Evolutionary conservation across 64 coral and sea anemone genomes (phyloP).

Genomic region (Pachyseris speciosa): DNA sequence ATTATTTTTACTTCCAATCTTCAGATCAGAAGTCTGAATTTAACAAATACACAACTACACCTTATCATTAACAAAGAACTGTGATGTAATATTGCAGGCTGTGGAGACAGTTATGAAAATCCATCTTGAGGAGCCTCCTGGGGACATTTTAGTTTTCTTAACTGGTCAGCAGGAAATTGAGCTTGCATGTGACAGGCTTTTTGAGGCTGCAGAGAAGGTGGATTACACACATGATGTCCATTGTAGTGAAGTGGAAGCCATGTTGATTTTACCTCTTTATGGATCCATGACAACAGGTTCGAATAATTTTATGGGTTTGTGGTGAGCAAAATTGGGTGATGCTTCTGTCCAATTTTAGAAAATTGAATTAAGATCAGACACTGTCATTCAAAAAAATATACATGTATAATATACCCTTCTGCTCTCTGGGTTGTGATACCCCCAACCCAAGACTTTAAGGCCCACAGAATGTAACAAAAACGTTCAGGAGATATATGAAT

Average conservation of each 20-base stretch:
- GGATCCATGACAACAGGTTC: conserved; percentile 94
- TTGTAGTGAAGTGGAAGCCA: conserved; percentile 66
- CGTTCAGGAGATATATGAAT: no score
- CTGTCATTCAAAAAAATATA: no score
- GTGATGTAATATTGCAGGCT: conserved; percentile 30
- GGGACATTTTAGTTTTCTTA: conserved; percentile 84
- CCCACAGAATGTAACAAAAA: no score
- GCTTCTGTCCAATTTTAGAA: no score
- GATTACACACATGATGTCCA: conserved; percentile 90
- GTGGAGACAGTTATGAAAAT: conserved; percentile 87
- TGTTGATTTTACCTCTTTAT: conserved; percentile 87
- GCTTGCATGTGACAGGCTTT: conserved; percentile 86
- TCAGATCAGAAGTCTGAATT: no score
- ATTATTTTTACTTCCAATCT: no score
- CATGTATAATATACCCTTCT: no score
- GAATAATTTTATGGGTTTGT: not conserved
- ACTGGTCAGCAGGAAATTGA: conserved; percentile 97
- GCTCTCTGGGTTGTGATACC: no score
- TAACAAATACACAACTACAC: not conserved
- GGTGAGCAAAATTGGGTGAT: not conserved
- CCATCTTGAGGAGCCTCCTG: conserved; percentile 73
- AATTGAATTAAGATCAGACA: no score
- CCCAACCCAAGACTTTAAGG: no score
- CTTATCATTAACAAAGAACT: not conserved
- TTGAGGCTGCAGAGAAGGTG: conserved; percentile 84